Evolutionary conservation across 2,888 invertebrate species (phyloP).

Genomic region (Mamestra brassicae): DNA sequence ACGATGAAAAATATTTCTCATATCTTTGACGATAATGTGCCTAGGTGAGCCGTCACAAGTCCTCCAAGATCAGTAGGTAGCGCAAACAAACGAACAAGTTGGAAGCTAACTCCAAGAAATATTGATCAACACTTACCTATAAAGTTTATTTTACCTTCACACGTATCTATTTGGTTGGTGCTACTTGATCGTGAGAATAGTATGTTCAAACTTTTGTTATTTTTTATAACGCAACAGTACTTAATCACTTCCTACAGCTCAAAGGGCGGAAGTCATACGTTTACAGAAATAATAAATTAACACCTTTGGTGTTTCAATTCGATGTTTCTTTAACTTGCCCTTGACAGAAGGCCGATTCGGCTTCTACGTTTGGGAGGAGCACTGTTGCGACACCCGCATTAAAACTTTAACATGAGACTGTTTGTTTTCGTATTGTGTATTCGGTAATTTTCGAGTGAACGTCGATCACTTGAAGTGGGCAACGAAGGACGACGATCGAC

Average conservation of each 20-base stretch:
- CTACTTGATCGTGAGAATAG: conserved; percentile 84
- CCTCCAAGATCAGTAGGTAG: conserved; percentile 55
- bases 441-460: conserved; percentile 86
- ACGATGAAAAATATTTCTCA: conserved; percentile 40
- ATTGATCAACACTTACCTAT: conserved; percentile 50
- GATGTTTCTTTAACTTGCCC: conserved; percentile 80
- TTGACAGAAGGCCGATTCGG: conserved; percentile 86
- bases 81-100: conserved; percentile 63
- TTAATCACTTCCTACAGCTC: conserved; percentile 89
- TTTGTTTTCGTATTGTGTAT: conserved; percentile 84
- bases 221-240: conserved; percentile 83
- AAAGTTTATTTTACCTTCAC: conserved; percentile 77
- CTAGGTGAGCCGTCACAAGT: conserved; percentile 60
- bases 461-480: conserved; percentile 81
- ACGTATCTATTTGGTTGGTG: conserved; percentile 77
- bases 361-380: conserved; percentile 78
- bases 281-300: conserved; percentile 88
- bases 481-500: conserved; percentile 79
- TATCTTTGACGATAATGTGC: conserved; percentile 38
- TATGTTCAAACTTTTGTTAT: conserved; percentile 82
- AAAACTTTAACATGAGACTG: conserved; percentile 79
- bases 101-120: conserved; percentile 62
- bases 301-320: conserved; percentile 83
- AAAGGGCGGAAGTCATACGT: conserved; percentile 89
- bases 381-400: conserved; percentile 80